Percentiles rank a stretch among this genome's conserved stretches.
phyloP scores from a whole-genome alignment of 2,797 vertebrate genomes.

The Avahi laniger region DNA sequence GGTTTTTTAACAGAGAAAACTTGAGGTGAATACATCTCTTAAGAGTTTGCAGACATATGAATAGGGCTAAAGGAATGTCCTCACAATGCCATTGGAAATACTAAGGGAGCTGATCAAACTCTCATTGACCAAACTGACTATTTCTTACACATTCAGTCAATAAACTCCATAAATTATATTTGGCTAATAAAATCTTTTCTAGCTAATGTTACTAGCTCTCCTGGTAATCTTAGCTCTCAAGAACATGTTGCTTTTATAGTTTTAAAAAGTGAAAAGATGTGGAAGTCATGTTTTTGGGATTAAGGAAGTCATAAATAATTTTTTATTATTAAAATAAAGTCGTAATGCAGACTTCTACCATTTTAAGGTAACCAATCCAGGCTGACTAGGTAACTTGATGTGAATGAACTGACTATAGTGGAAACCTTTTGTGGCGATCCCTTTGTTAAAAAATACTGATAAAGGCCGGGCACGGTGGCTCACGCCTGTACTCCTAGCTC shows the following conservation, averaged over 20 bases:
- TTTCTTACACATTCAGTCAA: not conserved
- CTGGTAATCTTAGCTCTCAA: not conserved
- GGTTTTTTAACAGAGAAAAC: not conserved
- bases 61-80: not conserved
- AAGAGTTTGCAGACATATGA: not conserved
- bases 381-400: not conserved
- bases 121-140: not conserved
- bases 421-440: not conserved
- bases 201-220: not conserved
- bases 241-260: not conserved
- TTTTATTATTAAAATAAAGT: not conserved
- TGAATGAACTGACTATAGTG: not conserved
- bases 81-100: not conserved
- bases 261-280: not conserved
- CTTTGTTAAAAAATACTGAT: conserved; percentile 11
- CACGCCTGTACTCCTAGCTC: too few species aligned
- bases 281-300: not conserved
- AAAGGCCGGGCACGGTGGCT: too few species aligned
- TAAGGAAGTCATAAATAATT: not conserved
- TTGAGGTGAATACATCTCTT: not conserved
- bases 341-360: not conserved
- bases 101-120: not conserved
- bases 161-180: not conserved
- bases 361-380: not conserved
- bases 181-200: not conserved